Evolutionary conservation across 2,113 vertebrate genomes (phyloP), one percentile per base, ranked within the genome.

Genomic region (Poeciliopsis occidentalis): DNA sequence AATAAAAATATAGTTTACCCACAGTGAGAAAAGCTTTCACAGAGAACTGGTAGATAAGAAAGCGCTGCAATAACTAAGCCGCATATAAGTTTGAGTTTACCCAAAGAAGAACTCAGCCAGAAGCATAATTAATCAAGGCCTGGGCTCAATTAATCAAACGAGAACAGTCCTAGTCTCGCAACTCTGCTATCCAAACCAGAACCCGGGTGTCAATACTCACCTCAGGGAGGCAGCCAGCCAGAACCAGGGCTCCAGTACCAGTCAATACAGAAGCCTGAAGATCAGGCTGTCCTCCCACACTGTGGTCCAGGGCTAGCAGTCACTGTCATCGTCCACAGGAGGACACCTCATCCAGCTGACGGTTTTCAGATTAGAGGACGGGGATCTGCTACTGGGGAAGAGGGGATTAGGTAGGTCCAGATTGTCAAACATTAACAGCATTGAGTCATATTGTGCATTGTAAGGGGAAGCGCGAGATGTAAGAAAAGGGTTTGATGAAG

Each of bases 61-160:
- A 41, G 61, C 63, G 47, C 66, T 31, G 47, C 71, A 71, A 34
- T 26, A 76, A 74, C 29, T 10, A 4, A 51, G 71, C 77, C 68
- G 17, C 30, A 73, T 22, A 82, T 78, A 89, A 88, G 87, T 91
- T 88, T 84, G 75, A 85, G 65, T 79, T 83, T 67, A 69, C 65
- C 15, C 79, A 57, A 54, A 72, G 84, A 85, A 79, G 82, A 81
- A 26, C 75, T 79, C 29, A 34, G 80, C 77, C 71, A 81, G 82
- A 87, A 86, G 90, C 82, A 74, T 89, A 91, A 93, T 93, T 93
- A 93, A 93, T 93, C 92, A 93, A 91, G 81, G 76, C 75, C 29
- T 26, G 62, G 57, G 83, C 90, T 93, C 90, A 91, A 93, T 93
- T 91, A 92, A 93, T 93, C 92, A 93, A 89, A 91, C 85, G 75